Evolutionary conservation across 30 jellyfish, hydroid and myxozoan species (phyloP).

Genomic region (Hydractinia echinata): DNA sequence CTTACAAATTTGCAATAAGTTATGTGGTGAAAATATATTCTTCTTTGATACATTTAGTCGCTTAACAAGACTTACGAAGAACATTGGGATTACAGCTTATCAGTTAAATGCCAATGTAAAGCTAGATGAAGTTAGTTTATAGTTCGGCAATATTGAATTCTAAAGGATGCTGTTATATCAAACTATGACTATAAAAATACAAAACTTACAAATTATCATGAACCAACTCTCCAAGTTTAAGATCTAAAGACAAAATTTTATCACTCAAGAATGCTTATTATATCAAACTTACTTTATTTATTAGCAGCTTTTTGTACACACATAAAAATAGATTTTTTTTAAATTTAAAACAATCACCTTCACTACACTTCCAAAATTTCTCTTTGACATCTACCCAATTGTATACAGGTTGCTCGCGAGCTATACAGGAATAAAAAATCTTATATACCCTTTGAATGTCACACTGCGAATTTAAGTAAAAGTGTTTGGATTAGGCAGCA

Average conservation of each 20-base stretch:
- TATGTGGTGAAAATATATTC: too few species aligned
- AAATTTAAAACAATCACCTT: background rate
- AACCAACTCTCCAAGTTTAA: constrained; percentile 71
- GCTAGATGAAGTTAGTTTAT: too few species aligned
- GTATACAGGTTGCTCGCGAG: constrained; percentile 27
- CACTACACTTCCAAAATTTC: constrained; percentile 44
- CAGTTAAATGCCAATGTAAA: too few species aligned
- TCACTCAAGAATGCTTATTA: background rate
- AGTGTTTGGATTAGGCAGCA: too few species aligned
- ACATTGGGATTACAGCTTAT: too few species aligned
- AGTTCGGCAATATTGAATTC: too few species aligned
- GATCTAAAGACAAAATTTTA: constrained; percentile 19
- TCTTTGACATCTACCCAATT: constrained; percentile 59
- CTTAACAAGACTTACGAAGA: too few species aligned
- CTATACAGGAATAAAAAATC: background rate
- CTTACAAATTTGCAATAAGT: too few species aligned
- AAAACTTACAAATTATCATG: constrained; percentile 56
- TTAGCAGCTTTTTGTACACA: background rate
- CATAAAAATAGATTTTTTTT: background rate
- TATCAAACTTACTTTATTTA: background rate
- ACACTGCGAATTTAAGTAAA: background rate
- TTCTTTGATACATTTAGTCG: too few species aligned
- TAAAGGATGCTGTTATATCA: too few species aligned
- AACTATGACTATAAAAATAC: background rate
- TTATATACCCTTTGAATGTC: background rate